These are phyloP conservation scores for Tetanocera ferruginea DNA, from an alignment of 2,888 invertebrate genomes.

Conservation along the genomic window DNA sequence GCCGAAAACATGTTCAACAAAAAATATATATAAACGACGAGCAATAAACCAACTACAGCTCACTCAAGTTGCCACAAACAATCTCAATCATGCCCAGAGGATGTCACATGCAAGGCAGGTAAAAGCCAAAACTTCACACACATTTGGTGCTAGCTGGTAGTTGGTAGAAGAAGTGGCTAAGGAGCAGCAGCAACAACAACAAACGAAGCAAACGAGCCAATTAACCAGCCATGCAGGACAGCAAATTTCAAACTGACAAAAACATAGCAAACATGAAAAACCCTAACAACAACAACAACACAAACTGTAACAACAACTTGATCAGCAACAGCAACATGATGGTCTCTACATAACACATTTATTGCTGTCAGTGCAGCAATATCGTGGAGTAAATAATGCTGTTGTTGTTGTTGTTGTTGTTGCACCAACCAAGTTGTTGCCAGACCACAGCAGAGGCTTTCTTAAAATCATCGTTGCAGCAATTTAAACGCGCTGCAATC, in stretches of 20 bases:
- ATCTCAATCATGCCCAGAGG: too few relatives aligned
- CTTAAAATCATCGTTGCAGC: neutral
- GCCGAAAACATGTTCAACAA: too few relatives aligned
- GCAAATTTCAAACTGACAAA: neutral
- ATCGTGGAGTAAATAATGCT: neutral
- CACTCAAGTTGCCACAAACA: too few relatives aligned
- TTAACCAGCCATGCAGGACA: neutral
- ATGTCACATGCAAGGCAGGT: too few relatives aligned
- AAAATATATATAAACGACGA: too few relatives aligned
- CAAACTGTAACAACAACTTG: neutral
- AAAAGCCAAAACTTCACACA: too few relatives aligned
- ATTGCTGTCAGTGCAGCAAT: neutral
- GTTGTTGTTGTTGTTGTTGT: neutral
- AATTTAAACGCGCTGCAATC: neutral
- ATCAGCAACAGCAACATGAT: neutral
- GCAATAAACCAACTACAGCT: too few relatives aligned
- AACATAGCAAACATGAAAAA: neutral
- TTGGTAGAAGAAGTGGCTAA: neutral
- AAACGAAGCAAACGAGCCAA: neutral
- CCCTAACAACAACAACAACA: neutral
- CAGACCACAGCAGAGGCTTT: neutral
- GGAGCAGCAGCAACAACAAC: neutral
- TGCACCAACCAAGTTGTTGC: neutral
- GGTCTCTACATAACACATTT: neutral
- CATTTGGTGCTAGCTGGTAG: too few relatives aligned